Evolutionary conservation across 2,888 invertebrate species (phyloP).

Genomic region (Opisthograptis luteolata): DNA sequence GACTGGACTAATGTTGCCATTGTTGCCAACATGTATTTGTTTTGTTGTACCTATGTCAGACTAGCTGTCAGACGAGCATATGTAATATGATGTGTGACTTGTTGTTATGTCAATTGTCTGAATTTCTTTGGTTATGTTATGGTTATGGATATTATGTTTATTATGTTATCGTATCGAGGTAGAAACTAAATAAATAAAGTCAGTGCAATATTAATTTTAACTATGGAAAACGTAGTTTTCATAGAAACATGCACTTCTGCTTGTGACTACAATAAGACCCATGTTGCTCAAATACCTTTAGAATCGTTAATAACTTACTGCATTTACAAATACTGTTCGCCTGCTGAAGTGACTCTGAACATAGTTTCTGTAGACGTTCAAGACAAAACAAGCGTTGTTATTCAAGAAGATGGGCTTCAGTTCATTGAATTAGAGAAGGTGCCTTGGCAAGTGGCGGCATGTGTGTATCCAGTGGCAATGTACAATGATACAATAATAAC

Average conservation of each 20-base stretch:
- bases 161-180: neutral
- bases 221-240: constrained; percentile 56
- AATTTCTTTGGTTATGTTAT: too few species aligned
- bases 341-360: constrained; percentile 66
- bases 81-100: too few species aligned
- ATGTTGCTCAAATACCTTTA: constrained; percentile 66
- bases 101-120: too few species aligned
- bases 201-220: too few species aligned
- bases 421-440: constrained; percentile 59
- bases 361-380: constrained; percentile 60
- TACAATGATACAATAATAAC: constrained; percentile 87
- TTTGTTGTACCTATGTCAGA: too few species aligned
- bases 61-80: too few species aligned
- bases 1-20: too few species aligned
- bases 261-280: constrained; percentile 43
- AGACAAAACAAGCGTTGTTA: constrained; percentile 42
- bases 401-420: constrained; percentile 50
- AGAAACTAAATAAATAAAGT: too few species aligned
- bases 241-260: constrained; percentile 54
- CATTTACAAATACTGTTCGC: constrained; percentile 84
- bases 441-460: constrained; percentile 77
- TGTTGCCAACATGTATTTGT: too few species aligned
- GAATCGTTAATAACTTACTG: constrained; percentile 87
- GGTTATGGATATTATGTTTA: too few species aligned
- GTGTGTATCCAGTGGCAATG: constrained; percentile 87